These are phyloP conservation scores for Drosophila pseudotalamancana DNA, from an alignment of 2,888 invertebrate genomes.

Conservation along the genomic window DNA sequence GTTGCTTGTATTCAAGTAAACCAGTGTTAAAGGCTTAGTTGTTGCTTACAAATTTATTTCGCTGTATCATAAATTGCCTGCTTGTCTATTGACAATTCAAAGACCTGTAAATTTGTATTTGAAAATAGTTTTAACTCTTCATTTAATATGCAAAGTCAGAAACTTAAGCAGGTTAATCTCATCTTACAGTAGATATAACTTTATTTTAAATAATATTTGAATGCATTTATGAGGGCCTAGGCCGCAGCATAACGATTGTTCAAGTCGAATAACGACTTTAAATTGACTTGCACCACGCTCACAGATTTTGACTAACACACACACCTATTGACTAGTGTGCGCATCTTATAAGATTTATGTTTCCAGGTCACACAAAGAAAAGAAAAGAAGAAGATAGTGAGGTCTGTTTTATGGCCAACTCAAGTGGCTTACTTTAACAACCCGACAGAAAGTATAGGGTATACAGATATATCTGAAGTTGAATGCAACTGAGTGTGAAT, in stretches of 20 bases:
- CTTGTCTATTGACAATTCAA: no score
- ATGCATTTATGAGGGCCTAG: slow-evolving; percentile 24
- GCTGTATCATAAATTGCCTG: not conserved
- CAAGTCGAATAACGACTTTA: slow-evolving; percentile 60
- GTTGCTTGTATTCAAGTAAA: not conserved
- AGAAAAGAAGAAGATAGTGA: slow-evolving; percentile 50
- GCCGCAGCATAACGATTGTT: slow-evolving; percentile 35
- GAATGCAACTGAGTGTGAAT: slow-evolving; percentile 12
- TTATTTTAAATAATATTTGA: slow-evolving; percentile 10
- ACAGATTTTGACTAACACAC: not conserved
- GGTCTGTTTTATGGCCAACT: slow-evolving; percentile 58
- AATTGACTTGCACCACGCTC: slow-evolving; percentile 54
- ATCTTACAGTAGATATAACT: not conserved
- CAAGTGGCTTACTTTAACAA: slow-evolving; percentile 65
- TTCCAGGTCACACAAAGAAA: slow-evolving; percentile 53
- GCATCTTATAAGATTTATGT: slow-evolving; percentile 49
- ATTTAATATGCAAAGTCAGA: not conserved
- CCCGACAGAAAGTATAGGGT: slow-evolving; percentile 33
- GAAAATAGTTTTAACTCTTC: no score
- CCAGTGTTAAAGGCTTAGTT: not conserved
- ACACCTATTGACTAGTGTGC: slow-evolving; percentile 15
- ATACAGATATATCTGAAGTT: slow-evolving; percentile 7
- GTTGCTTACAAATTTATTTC: no score
- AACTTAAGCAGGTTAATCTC: not conserved
- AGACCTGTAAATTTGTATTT: no score